Percentiles rank a stretch among this genome's conserved stretches.
Conservation (phyloP, 2,113 vertebrate genomes). For the Crotophaga sulcirostris region DNA sequence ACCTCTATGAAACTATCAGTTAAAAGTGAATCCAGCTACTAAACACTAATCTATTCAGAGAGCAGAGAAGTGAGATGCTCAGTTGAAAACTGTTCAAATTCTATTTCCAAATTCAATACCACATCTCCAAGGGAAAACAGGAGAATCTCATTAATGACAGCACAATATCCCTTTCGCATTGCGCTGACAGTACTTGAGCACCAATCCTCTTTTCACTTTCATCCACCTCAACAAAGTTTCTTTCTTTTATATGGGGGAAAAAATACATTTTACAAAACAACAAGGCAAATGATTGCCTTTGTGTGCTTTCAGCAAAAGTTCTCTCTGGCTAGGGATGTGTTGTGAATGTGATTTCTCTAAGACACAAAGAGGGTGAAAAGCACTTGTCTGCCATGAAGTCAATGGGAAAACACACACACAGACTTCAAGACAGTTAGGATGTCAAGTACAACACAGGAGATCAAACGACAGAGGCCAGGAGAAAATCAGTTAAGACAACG, state of each 20-base stretch:
- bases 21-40: slow-evolving; percentile 25
- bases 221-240: background rate
- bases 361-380: background rate
- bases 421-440: background rate
- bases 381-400: background rate
- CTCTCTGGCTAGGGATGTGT: background rate
- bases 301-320: background rate
- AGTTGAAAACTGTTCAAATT: slow-evolving; percentile 4
- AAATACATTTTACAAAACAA: background rate
- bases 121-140: background rate
- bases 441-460: background rate
- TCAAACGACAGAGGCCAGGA: background rate
- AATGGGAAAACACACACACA: background rate
- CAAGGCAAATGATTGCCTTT: background rate
- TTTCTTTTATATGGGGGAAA: background rate
- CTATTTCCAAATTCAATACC: slow-evolving; percentile 6
- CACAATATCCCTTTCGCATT: background rate
- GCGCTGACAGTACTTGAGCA: background rate
- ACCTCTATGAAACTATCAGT: background rate
- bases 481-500: background rate
- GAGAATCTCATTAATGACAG: background rate
- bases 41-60: slow-evolving; percentile 1
- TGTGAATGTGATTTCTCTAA: background rate
- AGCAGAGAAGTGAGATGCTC: slow-evolving; percentile 18
- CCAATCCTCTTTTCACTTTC: background rate